Conservation (phyloP, 2,888 invertebrate species). For the Sceliomorpha sp. region DNA sequence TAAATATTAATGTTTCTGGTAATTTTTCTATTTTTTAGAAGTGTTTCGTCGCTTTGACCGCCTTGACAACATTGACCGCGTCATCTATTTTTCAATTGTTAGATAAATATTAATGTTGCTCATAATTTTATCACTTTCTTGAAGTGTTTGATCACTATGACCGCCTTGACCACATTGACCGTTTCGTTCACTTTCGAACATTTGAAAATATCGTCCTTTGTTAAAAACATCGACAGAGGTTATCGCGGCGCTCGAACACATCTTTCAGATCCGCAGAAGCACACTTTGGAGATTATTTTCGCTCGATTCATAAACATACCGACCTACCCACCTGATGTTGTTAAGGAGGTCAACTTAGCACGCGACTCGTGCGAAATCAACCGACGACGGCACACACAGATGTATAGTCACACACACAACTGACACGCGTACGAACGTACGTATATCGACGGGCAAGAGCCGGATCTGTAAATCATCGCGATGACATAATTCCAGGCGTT, state of each 20-base stretch:
- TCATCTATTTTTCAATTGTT: no score
- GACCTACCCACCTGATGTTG: constrained; percentile 62
- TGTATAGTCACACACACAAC: constrained; percentile 15
- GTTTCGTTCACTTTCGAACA: no score
- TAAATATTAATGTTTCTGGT: no score
- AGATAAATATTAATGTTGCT: no score
- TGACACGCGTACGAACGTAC: constrained; percentile 9
- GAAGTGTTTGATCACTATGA: no score
- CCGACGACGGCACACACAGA: constrained; percentile 22
- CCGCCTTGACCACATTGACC: no score
- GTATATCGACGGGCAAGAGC: constrained; percentile 25
- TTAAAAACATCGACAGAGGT: no score
- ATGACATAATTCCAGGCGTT: constrained; percentile 45
- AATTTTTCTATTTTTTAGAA: no score
- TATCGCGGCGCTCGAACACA: constrained; percentile 8
- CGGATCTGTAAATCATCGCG: constrained; percentile 42
- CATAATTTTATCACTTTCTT: no score
- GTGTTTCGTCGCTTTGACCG: no score
- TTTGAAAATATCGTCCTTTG: no score
- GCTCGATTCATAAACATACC: constrained; percentile 54
- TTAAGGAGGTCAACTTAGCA: constrained; percentile 69
- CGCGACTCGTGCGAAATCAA: constrained; percentile 59
- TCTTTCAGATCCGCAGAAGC: constrained; percentile 12
- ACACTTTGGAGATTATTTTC: constrained; percentile 37
- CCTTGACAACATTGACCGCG: no score